phyloP scores from a whole-genome alignment of 1,140 invertebrate species.

The Ericerus pela region DNA sequence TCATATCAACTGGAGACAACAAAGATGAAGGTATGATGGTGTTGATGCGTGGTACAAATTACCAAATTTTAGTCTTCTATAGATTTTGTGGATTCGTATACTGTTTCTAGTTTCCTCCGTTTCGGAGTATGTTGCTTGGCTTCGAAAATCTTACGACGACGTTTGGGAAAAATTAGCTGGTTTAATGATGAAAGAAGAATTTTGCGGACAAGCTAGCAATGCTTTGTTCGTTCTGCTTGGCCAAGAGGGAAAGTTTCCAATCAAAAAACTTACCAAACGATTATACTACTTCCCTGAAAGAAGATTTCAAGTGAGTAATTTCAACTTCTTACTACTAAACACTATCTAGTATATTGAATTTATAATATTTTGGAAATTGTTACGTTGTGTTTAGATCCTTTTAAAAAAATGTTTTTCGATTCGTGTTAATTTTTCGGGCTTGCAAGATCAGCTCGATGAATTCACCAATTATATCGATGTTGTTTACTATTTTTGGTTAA shows the following conservation, averaged over 20 bases:
- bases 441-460: background rate
- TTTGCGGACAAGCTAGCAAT: background rate
- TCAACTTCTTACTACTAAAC: background rate
- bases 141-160: background rate
- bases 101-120: background rate
- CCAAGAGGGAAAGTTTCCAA: background rate
- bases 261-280: background rate
- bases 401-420: background rate
- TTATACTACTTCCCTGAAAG: background rate
- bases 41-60: background rate
- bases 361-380: background rate
- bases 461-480: slow-evolving; percentile 3
- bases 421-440: background rate
- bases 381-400: background rate
- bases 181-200: background rate
- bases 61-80: background rate
- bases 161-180: background rate
- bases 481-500: slow-evolving; percentile 2
- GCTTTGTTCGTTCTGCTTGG: background rate
- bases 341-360: background rate
- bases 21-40: background rate
- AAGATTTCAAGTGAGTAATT: background rate
- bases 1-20: background rate
- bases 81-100: background rate
- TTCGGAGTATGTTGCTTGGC: background rate